Evolutionary conservation across 92 coral and sea anemone species (phyloP).

Genomic region (Pocillopora grandis): DNA sequence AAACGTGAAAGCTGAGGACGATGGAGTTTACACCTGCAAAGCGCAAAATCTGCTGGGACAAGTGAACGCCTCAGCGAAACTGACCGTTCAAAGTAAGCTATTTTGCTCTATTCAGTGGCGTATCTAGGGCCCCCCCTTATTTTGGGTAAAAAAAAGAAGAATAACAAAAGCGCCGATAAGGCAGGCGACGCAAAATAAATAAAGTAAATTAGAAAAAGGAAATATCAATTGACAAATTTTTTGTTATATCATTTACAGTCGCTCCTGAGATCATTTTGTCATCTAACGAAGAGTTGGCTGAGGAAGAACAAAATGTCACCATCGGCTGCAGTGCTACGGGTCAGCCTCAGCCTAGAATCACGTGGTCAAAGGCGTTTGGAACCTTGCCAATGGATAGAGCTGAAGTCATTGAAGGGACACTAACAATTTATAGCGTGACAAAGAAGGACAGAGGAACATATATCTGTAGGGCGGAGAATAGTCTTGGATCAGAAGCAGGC

Average conservation of each 20-base stretch:
- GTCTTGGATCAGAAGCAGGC: too few species aligned
- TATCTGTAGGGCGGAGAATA: too few species aligned
- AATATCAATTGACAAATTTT: too few species aligned
- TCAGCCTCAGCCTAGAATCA: too few species aligned
- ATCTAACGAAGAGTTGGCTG: background rate
- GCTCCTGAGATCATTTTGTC: background rate
- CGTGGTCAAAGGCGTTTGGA: too few species aligned
- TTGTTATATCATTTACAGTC: background rate
- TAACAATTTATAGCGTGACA: too few species aligned
- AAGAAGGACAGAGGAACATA: too few species aligned
- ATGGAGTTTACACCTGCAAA: conserved; percentile 42
- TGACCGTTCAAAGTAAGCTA: background rate
- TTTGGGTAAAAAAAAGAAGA: background rate
- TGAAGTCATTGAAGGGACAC: too few species aligned
- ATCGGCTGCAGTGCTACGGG: too few species aligned
- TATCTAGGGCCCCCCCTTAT: background rate
- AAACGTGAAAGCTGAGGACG: conserved; percentile 31
- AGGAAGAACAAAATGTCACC: background rate
- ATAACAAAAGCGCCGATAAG: background rate
- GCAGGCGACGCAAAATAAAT: too few species aligned
- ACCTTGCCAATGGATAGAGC: too few species aligned
- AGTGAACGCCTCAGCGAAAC: background rate
- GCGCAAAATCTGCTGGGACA: conserved; percentile 38
- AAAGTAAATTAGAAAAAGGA: too few species aligned
- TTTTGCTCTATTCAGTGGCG: background rate